phyloP scores from a whole-genome alignment of 2,888 invertebrate genomes.

The Apamea epomidion region DNA sequence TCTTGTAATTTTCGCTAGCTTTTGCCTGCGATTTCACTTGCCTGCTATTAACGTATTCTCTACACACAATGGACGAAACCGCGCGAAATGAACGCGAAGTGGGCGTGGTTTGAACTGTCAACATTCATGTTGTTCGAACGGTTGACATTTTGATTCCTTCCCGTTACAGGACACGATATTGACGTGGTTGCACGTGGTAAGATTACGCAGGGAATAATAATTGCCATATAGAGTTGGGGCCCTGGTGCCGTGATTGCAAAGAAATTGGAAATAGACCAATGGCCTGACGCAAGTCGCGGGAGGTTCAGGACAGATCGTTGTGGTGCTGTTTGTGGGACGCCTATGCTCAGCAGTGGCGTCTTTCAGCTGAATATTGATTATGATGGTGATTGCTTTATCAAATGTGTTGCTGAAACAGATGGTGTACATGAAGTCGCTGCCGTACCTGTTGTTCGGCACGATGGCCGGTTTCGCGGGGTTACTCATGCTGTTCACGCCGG shows the following conservation, averaged over 20 bases:
- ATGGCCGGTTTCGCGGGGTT: constrained; percentile 50
- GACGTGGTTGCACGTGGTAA: background rate
- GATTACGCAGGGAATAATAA: background rate
- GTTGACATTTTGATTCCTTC: background rate
- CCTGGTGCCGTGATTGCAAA: background rate
- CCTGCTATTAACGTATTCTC: background rate
- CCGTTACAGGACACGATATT: background rate
- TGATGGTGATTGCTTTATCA: background rate
- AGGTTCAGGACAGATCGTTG: background rate
- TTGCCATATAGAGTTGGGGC: background rate
- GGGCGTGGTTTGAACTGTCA: background rate
- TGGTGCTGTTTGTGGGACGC: background rate
- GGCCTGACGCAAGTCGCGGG: background rate
- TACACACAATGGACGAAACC: background rate
- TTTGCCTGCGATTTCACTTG: background rate
- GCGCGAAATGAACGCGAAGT: background rate
- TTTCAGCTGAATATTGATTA: background rate
- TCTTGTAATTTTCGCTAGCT: background rate
- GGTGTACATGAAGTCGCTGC: constrained; percentile 43
- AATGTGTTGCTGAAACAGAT: constrained; percentile 32
- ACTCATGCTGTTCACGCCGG: constrained; percentile 63
- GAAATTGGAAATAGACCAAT: background rate
- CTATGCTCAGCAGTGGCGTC: background rate
- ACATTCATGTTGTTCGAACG: background rate
- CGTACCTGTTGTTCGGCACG: constrained; percentile 55